phyloP scores from a whole-genome alignment of 2,113 vertebrate genomes.

The Oxygymnocypris stewartii region DNA sequence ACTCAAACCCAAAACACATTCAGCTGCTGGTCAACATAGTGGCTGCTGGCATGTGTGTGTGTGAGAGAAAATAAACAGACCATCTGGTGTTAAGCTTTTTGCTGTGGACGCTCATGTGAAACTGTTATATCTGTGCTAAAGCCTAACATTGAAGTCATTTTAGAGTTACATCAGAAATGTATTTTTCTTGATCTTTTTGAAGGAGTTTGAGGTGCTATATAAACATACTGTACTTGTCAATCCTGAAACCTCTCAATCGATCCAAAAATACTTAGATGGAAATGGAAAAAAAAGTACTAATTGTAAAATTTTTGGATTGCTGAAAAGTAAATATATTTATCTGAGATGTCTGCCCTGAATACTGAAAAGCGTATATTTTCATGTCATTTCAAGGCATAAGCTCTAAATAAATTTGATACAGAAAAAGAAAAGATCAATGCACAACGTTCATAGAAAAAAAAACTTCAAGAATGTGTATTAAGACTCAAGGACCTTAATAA shows the following conservation, averaged over 20 bases:
- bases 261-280: background rate
- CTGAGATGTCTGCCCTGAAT: background rate
- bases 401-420: background rate
- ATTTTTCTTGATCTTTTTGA: background rate
- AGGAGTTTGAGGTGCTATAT: background rate
- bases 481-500: background rate
- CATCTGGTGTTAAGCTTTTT: background rate
- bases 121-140: background rate
- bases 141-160: background rate
- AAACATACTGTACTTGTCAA: background rate
- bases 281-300: background rate
- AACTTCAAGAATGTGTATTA: background rate
- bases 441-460: background rate
- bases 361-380: background rate
- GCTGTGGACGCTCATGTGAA: background rate
- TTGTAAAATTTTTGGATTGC: background rate
- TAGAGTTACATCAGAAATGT: background rate
- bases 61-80: background rate
- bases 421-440: background rate
- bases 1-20: slow-evolving; percentile 16
- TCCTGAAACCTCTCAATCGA: background rate
- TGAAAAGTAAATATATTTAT: background rate
- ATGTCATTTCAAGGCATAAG: background rate
- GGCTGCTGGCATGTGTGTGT: background rate
- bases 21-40: background rate